Percentiles rank a stretch among this genome's conserved stretches.
Conservation (phyloP, 2,113 vertebrate species). For the Psittacula cyanocephala region DNA sequence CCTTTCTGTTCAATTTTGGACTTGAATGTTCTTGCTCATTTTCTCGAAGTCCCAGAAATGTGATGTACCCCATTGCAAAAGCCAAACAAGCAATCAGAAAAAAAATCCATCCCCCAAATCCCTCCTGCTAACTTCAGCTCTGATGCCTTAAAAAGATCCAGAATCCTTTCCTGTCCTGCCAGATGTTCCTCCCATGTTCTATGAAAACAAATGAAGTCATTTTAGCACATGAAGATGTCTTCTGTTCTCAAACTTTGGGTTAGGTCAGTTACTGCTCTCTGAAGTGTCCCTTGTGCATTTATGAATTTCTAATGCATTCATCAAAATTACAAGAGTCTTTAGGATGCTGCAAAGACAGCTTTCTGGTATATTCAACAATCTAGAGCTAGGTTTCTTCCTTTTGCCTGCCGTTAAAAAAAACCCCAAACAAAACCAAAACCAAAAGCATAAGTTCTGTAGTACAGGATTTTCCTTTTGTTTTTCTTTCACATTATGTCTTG, state of each 20-base stretch:
- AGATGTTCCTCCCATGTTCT: slow-evolving; percentile 51
- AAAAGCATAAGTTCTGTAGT: neutral
- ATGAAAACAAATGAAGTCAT: slow-evolving; percentile 55
- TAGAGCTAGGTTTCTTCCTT: neutral
- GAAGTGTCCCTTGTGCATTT: slow-evolving; percentile 29
- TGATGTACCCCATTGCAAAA: neutral
- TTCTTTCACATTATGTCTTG: neutral
- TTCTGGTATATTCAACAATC: neutral
- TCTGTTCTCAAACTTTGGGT: slow-evolving; percentile 34
- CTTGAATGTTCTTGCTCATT: neutral
- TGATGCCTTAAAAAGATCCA: neutral
- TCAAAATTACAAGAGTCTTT: neutral
- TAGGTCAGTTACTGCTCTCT: slow-evolving; percentile 24
- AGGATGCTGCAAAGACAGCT: neutral
- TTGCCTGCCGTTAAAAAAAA: neutral
- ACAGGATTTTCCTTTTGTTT: neutral
- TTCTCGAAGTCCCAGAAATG: neutral
- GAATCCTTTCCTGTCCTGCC: slow-evolving; percentile 6
- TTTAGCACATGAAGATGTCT: slow-evolving; percentile 53
- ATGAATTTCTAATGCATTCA: neutral
- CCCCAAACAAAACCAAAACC: neutral
- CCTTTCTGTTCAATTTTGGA: neutral
- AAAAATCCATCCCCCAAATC: neutral
- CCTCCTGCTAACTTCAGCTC: neutral
- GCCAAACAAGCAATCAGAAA: neutral